Base-by-base conservation (phyloP, 2,797 vertebrate species). In the Danio jaintianensis region DNA sequence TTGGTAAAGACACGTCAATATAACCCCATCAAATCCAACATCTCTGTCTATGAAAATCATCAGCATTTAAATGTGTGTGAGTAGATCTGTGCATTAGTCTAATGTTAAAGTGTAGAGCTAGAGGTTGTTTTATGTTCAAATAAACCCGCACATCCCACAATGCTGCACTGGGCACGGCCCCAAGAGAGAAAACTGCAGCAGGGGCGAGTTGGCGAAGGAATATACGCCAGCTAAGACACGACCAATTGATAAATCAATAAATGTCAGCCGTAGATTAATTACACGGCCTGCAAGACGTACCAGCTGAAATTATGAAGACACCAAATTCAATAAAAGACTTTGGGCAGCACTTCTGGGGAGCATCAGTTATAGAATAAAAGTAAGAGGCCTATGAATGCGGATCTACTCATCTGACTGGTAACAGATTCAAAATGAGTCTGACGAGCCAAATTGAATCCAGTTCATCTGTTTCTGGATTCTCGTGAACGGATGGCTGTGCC, bases 161-260 rank as follows among this genome's bases (percentile, higher is more conserved):
- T 70, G 29, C 73, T 5, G 18, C 43, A 42, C 56, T 61, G 56
- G 72, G 2, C 84, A 67, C 69, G 15, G 58, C 58, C 75, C 69
- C 64, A 48, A 11, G 55, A 79, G 77, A 86, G 64, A 58, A 84
- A 83, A 77, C 68, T 75, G 83, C 85, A 81, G 71, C 50, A 82
- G 69, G 22, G 64, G 62, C 58, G 59, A 73, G 67, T 40, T 53
- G 58, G 74, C n/a, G 3, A 48, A 84, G 89, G 90, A 89, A 90
- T 86, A 84, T 76, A 53, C 15, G 48, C 4, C 15, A 52, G 48
- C 48, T 52, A 58, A 85, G 76, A 85, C 22, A 85, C 88, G 86
- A 89, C 85, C 82, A 85, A 91, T 93, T 88, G 91, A 92, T 92
- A 90, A 91, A 92, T 93, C 90, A 91, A 88, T 91, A 90, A 88